Percentiles rank a stretch among this genome's conserved stretches.
Conservation (phyloP, 2,888 invertebrate genomes). For the Bursaphelenchus okinawaensis region DNA sequence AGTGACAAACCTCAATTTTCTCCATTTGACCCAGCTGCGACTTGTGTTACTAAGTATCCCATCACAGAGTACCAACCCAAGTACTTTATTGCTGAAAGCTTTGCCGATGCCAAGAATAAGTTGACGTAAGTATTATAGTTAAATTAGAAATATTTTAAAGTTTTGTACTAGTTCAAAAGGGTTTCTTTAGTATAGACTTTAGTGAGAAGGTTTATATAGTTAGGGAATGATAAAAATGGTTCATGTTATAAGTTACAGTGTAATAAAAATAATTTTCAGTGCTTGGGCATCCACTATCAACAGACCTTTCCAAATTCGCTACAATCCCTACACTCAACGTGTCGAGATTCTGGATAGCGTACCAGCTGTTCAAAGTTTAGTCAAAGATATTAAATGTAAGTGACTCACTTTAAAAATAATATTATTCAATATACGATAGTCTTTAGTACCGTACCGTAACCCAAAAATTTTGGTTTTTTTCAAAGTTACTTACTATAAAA, state of each 20-base stretch:
- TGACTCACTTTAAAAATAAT: not conserved
- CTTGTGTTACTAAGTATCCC: constrained; percentile 84
- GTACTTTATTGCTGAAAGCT: constrained; percentile 91
- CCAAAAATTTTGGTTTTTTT: too few species aligned
- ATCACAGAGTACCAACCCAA: constrained; percentile 94
- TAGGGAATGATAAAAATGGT: too few species aligned
- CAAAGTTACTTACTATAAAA: too few species aligned
- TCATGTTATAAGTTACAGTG: too few species aligned
- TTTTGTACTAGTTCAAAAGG: too few species aligned
- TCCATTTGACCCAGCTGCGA: constrained; percentile 81
- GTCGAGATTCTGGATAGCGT: constrained; percentile 87
- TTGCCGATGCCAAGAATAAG: constrained; percentile 89
- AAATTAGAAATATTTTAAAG: not conserved
- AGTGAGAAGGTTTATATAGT: too few species aligned
- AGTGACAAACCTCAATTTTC: constrained; percentile 70
- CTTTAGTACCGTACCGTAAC: too few species aligned
- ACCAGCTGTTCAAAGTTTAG: constrained; percentile 76
- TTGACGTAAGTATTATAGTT: constrained; percentile 71
- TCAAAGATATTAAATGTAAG: constrained; percentile 62
- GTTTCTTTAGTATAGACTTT: too few species aligned
- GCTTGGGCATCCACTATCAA: constrained; percentile 87
- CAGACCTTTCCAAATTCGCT: constrained; percentile 91
- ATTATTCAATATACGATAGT: too few species aligned
- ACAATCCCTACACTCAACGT: constrained; percentile 85
- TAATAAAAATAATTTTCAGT: too few species aligned